These are phyloP conservation scores for Hippopotamus amphibius DNA, from an alignment of 2,113 vertebrate species.

Conservation along the genomic window DNA sequence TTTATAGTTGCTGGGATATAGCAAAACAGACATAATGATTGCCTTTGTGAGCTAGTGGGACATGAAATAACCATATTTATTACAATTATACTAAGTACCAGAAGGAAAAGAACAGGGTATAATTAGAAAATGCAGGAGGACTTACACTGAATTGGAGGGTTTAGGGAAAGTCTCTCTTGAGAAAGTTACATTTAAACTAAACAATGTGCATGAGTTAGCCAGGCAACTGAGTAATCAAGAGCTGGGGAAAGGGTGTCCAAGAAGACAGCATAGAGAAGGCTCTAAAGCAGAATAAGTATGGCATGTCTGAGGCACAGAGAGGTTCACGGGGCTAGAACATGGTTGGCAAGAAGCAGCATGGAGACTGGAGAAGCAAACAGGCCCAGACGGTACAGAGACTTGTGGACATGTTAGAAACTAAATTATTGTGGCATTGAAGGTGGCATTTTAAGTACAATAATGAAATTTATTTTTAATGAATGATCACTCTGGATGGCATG, in stretches of 20 bases:
- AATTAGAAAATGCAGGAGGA: conserved; percentile 26
- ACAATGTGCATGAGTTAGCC: neutral
- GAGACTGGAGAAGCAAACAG: neutral
- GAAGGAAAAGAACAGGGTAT: conserved; percentile 17
- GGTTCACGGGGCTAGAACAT: neutral
- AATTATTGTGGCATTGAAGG: neutral
- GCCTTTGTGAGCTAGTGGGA: neutral
- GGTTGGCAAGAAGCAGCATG: neutral
- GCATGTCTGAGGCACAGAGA: neutral
- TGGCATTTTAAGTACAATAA: neutral
- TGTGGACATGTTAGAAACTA: neutral
- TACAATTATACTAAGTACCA: neutral
- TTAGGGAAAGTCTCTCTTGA: neutral
- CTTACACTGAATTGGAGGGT: neutral
- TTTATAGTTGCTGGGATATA: neutral
- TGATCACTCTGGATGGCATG: neutral
- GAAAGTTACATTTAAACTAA: neutral
- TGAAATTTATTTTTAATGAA: neutral
- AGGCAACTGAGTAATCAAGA: neutral
- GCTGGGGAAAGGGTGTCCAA: neutral
- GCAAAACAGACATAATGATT: neutral
- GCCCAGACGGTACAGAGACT: neutral
- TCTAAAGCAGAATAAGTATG: neutral
- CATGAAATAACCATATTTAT: neutral
- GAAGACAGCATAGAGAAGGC: neutral